Base-by-base conservation (phyloP, 1,140 invertebrate species). In the Nebria ingens region DNA sequence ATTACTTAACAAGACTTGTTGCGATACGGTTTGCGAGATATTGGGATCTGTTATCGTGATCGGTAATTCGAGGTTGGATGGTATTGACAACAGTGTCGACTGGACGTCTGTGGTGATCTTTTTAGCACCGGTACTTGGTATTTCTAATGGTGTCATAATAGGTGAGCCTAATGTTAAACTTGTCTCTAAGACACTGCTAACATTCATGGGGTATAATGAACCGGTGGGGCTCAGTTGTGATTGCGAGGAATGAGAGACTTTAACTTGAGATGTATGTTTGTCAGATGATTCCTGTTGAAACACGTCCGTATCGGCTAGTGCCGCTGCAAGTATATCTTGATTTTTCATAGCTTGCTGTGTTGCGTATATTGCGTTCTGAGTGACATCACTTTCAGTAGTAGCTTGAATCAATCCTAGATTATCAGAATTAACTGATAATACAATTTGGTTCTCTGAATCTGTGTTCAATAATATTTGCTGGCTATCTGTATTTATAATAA, bases 91-190 rank as follows among this genome's bases (percentile, higher is more conserved):
- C 22, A 69, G 66, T 59, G 74, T 68, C 3, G 60, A 63, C 52
- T 63, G 61, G 13, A 62, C 62, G 22, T 65, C 65, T 15, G 65
- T 53, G 29, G 61, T 58, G 2, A 70, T 65, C 45, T 76, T 73
- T 13, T 75, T 70, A 21, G 68, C 75, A 11, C 75, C 72, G 55
- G 75, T 80, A 19, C 77, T 79, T 0, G 86, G 85, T 2, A 83
- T 76, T 66, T 88, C 86, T 11, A 87, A 67, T 0, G 86, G 83
- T 0, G 85, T 85, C 87, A 89, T 89, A 6, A 89, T 89, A 0
- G 87, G 85, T 64, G 86, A 84, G 66, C 85, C 84, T 11, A 88
- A 70, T 1, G 85, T 81, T 22, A 79, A 61, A 40, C 84, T 87
- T 0, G 86, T 89, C 64, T 87, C 86, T 1, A 82, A 73, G 0